These are phyloP conservation scores for Itoplectis maculator DNA, from an alignment of 2,888 invertebrate species.

Conservation along the genomic window DNA sequence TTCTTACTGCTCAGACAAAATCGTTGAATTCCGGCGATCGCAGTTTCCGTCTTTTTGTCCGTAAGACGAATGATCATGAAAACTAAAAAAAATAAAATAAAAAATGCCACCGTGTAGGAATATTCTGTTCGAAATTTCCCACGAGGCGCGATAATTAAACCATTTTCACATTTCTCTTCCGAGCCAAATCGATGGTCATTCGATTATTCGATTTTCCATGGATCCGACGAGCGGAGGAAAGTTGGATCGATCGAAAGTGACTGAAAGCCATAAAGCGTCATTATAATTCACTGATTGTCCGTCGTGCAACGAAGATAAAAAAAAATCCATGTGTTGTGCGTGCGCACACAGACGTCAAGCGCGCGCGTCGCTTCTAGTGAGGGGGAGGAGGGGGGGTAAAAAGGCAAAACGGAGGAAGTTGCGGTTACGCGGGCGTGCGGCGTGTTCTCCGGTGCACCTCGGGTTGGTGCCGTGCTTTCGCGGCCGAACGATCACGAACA, in stretches of 20 bases:
- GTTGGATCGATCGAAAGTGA: constrained; percentile 42
- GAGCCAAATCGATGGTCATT: background rate
- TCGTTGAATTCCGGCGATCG: constrained; percentile 24
- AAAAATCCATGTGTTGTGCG: constrained; percentile 43
- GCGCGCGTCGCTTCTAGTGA: constrained; percentile 38
- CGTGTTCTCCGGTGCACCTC: constrained; percentile 55
- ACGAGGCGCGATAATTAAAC: background rate
- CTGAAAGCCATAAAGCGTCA: constrained; percentile 52
- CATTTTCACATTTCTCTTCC: constrained; percentile 28
- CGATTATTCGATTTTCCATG: constrained; percentile 12
- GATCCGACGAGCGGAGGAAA: constrained; percentile 24
- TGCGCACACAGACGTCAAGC: no score
- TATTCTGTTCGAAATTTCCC: constrained; percentile 12
- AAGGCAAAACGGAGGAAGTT: constrained; percentile 77
- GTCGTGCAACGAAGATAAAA: constrained; percentile 64
- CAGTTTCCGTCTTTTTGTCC: constrained; percentile 31
- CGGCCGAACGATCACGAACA: constrained; percentile 77
- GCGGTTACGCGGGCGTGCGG: constrained; percentile 76
- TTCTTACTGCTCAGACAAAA: background rate
- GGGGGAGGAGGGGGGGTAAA: no score
- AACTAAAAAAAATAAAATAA: no score
- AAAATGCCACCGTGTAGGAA: constrained; percentile 13
- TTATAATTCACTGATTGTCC: constrained; percentile 68
- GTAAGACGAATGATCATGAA: constrained; percentile 21
- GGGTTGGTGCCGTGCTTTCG: constrained; percentile 77